Conservation (phyloP, 2,888 invertebrate genomes). For the Sesamia inferens region DNA sequence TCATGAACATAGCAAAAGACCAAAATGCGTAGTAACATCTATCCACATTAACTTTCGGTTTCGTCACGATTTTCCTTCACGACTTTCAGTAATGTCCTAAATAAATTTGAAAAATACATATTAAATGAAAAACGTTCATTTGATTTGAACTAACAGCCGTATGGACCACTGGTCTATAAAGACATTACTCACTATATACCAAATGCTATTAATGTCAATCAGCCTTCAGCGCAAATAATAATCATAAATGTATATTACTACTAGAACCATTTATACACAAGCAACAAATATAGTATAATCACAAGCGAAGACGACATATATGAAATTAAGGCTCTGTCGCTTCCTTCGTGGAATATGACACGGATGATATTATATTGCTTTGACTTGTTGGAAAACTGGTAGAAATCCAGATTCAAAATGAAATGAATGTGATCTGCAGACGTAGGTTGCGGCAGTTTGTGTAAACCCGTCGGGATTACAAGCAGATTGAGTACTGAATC, state of each 20-base stretch:
- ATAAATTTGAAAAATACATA: background rate
- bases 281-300: conserved; percentile 3
- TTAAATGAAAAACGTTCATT: no score
- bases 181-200: background rate
- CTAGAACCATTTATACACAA: background rate
- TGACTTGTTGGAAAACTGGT: conserved; percentile 54
- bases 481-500: conserved; percentile 53
- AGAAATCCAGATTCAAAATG: conserved; percentile 40
- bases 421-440: conserved; percentile 42
- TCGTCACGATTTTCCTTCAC: no score
- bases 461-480: conserved; percentile 38
- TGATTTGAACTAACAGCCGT: no score
- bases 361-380: conserved; percentile 44
- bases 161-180: no score
- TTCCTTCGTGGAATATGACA: conserved; percentile 22
- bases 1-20: no score
- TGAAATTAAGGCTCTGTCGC: conserved; percentile 2
- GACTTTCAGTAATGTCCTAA: background rate
- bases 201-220: background rate
- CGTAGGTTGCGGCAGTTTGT: conserved; percentile 44
- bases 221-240: background rate
- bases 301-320: background rate
- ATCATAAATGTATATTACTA: background rate
- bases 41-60: no score
- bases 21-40: no score